Base-by-base conservation (phyloP, 2,888 invertebrate species). In the Diaprepes abbreviatus region DNA sequence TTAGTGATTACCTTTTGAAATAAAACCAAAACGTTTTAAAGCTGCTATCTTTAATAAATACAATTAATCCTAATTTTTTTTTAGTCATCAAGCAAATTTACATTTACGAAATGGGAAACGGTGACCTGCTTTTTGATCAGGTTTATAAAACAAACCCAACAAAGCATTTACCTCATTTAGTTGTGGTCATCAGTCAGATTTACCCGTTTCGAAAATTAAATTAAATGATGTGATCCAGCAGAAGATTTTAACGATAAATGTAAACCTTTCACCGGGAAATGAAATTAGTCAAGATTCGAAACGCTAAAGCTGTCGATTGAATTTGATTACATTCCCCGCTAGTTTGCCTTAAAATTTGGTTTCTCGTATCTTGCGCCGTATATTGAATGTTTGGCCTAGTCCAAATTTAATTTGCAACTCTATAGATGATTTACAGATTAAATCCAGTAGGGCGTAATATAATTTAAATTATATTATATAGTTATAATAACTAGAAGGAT, bases 131-230 rank as follows among this genome's bases (percentile, higher is more conserved):
- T n/a, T n/a, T n/a, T n/a, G n/a, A n/a, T n/a, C n/a, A n/a, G n/a
- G n/a, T n/a, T n/a, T n/a, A n/a, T n/a, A n/a, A n/a, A 16, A 9
- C 6, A 40, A 40, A 17, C 17, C 40, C 16, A 16, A 17, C 17
- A 40, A 40, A 17, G 17, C 40, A 10, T 40, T 40, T 17, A 40
- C 40, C 40, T 17, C 6, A 40, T 17, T 40, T 40, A 7, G 40
- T 9, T 40, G 40, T 40, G 40, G 40, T 40, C 6, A 40, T 17
- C 40, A 40, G 17, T 40, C 40, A 40, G 40, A 17, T 40, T n/a
- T n/a, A 40, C 10, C 16, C 40, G 16, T 7, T 7, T 9, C 40
- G 1, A 17, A 40, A 40, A 16, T 16, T 40, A 16, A 40, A 40
- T 40, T 2, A 9, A n/a, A n/a, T n/a, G 33, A 33, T 10, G 17